Percentiles rank a stretch among this genome's conserved stretches.
phyloP scores from a whole-genome alignment of 1,140 invertebrate genomes.

The Lutraria rhynchaena region DNA sequence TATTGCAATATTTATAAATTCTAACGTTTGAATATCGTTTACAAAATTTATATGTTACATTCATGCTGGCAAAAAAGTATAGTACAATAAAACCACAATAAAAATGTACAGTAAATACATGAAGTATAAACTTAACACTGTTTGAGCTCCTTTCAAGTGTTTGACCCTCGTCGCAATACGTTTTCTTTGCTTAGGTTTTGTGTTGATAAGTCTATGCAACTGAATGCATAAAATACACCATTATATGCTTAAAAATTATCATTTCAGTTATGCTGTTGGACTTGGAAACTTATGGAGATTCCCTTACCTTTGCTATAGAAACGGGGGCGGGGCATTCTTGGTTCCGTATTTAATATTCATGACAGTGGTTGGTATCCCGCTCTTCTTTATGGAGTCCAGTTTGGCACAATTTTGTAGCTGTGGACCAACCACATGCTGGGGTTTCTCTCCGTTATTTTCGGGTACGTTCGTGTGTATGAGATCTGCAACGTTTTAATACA shows the following conservation, averaged over 20 bases:
- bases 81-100: too few relatives aligned
- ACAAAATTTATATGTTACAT: too few relatives aligned
- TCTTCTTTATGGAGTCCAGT: constrained; percentile 89
- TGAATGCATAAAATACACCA: not conserved
- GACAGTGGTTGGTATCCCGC: constrained; percentile 86
- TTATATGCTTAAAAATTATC: too few relatives aligned
- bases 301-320: constrained; percentile 85
- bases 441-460: constrained; percentile 90
- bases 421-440: constrained; percentile 89
- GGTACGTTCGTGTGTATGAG: too few relatives aligned
- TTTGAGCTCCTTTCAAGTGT: not conserved
- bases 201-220: not conserved
- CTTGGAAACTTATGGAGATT: constrained; percentile 96
- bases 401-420: constrained; percentile 90
- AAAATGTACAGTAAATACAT: too few relatives aligned
- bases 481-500: too few relatives aligned
- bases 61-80: too few relatives aligned
- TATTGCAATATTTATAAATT: too few relatives aligned
- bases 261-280: constrained; percentile 86
- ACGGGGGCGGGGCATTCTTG: constrained; percentile 86
- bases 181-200: not conserved
- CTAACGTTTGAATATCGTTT: too few relatives aligned
- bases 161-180: too few relatives aligned
- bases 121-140: not conserved
- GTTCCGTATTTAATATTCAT: constrained; percentile 86